phyloP scores from a whole-genome alignment of 2,888 invertebrate genomes.

The Eubasilissa splendida region DNA sequence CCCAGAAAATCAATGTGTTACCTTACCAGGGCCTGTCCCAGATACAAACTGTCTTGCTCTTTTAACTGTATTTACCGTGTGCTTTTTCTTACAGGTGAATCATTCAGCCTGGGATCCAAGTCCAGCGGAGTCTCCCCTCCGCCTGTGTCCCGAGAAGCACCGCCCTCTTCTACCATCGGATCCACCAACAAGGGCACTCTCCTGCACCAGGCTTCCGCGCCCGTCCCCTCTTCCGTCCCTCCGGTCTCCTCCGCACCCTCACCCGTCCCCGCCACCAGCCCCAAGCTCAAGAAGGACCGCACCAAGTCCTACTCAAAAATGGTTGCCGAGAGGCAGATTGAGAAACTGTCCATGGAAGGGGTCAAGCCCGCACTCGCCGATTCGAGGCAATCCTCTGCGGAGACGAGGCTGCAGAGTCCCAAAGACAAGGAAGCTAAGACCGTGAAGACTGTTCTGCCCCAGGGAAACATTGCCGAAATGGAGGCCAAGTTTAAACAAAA shows the following conservation, averaged over 20 bases:
- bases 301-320: slow-evolving; percentile 73
- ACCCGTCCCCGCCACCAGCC: slow-evolving; percentile 66
- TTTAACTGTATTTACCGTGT: background rate
- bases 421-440: slow-evolving; percentile 52
- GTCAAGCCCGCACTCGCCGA: slow-evolving; percentile 2
- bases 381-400: background rate
- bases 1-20: too few species aligned
- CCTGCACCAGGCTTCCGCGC: slow-evolving; percentile 53
- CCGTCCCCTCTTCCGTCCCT: slow-evolving; percentile 62
- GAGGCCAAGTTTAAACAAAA: slow-evolving; percentile 76
- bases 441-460: slow-evolving; percentile 62
- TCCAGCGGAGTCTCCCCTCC: slow-evolving; percentile 38
- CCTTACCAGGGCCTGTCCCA: too few species aligned
- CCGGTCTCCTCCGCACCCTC: slow-evolving; percentile 60
- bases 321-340: slow-evolving; percentile 67
- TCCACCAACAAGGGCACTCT: slow-evolving; percentile 82
- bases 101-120: slow-evolving; percentile 5
- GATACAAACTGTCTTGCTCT: too few species aligned
- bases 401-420: slow-evolving; percentile 59
- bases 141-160: slow-evolving; percentile 60
- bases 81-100: slow-evolving; percentile 41
- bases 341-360: slow-evolving; percentile 58
- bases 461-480: slow-evolving; percentile 66
- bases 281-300: slow-evolving; percentile 63
- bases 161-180: slow-evolving; percentile 67